Conservation (phyloP, 1,140 invertebrate species). For the Atta cephalotes region DNA sequence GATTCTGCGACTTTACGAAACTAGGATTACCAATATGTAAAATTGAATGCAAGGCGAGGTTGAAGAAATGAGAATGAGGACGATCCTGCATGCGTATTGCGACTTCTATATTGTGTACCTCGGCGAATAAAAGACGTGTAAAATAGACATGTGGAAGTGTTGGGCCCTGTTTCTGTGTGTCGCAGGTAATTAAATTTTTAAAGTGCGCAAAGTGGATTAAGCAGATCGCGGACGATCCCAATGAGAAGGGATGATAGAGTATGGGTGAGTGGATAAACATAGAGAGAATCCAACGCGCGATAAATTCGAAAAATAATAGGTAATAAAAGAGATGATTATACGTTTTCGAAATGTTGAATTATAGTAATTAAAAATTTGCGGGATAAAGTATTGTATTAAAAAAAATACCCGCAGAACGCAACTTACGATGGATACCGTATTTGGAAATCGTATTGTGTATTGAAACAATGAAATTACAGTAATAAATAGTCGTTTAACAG, state of each 20-base stretch:
- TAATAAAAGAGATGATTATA: not conserved
- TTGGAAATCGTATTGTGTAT: not conserved
- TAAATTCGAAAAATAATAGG: not conserved
- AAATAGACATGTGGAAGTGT: constrained; percentile 74
- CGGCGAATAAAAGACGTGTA: constrained; percentile 63
- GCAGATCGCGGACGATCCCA: not conserved
- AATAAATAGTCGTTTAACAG: constrained; percentile 27
- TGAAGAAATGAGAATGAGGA: constrained; percentile 71
- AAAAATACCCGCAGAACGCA: not conserved
- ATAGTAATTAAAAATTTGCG: constrained; percentile 17
- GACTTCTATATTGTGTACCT: constrained; percentile 41
- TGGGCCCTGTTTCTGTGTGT: constrained; percentile 74
- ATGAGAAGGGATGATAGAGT: constrained; percentile 13
- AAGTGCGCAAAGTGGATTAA: constrained; percentile 48
- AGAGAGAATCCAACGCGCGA: not conserved
- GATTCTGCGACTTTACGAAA: not conserved
- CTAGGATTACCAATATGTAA: constrained; percentile 18
- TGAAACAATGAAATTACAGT: constrained; percentile 40
- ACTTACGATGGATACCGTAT: not conserved
- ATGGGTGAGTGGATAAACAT: not conserved
- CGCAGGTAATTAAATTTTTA: constrained; percentile 76
- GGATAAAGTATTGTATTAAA: not conserved
- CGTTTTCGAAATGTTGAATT: not conserved
- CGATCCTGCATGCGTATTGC: constrained; percentile 44
- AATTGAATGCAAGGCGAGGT: constrained; percentile 15